These are phyloP conservation scores for Kobus ellipsiprymnus DNA, from an alignment of 2,113 vertebrate genomes.

Conservation along the genomic window DNA sequence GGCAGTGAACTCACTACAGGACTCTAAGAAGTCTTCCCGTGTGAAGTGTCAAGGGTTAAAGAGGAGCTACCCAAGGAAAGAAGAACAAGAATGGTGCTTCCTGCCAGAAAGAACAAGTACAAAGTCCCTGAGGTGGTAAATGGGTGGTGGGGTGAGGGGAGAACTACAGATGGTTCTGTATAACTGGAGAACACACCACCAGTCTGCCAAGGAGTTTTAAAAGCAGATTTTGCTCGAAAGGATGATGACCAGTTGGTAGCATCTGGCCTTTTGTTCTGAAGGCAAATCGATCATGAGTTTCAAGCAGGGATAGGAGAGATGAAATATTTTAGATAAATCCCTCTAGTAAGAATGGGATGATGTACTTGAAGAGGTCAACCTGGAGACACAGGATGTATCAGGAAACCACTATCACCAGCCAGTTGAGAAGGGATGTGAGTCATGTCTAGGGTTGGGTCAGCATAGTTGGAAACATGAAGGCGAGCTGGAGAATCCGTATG, in stretches of 20 bases:
- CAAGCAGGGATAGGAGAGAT: not conserved
- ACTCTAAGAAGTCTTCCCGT: not conserved
- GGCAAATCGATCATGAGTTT: not conserved
- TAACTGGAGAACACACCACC: not conserved
- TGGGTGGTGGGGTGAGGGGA: not conserved
- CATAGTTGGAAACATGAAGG: not conserved
- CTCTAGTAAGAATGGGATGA: not conserved
- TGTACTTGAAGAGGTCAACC: not conserved
- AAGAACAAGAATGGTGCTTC: not conserved
- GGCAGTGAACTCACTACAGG: not conserved
- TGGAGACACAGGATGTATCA: not conserved
- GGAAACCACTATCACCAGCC: not conserved
- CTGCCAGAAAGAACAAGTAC: not conserved
- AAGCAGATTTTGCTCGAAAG: not conserved
- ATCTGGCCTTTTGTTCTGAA: not conserved
- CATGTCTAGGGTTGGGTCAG: not conserved
- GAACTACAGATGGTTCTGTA: not conserved
- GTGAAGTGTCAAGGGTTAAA: not conserved
- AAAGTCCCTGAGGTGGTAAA: not conserved
- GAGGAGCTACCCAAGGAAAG: not conserved
- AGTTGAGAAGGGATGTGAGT: no score
- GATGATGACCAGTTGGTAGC: not conserved
- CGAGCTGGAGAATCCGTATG: fast-evolving
- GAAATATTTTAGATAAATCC: not conserved
- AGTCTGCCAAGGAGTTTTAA: not conserved